A percentile compares a stretch with the other conserved stretches of the same genome.
phyloP scores from a whole-genome alignment of 2,797 vertebrate genomes.

The Notamacropus eugenii region DNA sequence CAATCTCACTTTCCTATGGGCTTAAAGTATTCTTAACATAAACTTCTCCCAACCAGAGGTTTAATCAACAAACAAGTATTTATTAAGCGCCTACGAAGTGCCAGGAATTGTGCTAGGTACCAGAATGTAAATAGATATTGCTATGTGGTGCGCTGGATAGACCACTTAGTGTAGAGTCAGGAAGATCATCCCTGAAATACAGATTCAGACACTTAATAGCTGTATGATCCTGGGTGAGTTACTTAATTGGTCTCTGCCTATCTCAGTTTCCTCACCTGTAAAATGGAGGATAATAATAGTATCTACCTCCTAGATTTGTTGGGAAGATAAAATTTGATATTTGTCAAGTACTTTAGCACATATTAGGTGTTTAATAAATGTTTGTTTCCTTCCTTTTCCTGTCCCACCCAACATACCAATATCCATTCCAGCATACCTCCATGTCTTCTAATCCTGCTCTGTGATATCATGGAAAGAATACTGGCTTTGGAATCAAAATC shows the following conservation, averaged over 20 bases:
- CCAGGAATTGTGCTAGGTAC: background rate
- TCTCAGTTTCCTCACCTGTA: background rate
- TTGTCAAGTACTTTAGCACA: background rate
- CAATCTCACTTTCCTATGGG: background rate
- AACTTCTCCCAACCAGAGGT: background rate
- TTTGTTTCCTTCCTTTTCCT: background rate
- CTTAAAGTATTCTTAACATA: background rate
- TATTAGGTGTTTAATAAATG: background rate
- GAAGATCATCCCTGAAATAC: background rate
- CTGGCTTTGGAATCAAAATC: background rate
- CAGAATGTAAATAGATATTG: background rate
- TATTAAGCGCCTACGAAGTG: background rate
- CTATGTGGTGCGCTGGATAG: background rate
- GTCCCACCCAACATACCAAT: background rate
- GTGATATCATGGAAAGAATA: background rate
- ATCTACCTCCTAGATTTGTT: background rate
- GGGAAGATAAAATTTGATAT: background rate
- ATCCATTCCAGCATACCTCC: background rate
- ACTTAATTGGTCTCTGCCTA: background rate
- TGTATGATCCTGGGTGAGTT: background rate
- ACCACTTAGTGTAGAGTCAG: background rate
- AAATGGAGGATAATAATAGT: background rate
- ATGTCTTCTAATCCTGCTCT: background rate
- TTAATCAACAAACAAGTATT: background rate
- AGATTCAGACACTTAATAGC: background rate